phyloP scores from a whole-genome alignment of 2,888 invertebrate species.

The Drosophila cyrtoloma region DNA sequence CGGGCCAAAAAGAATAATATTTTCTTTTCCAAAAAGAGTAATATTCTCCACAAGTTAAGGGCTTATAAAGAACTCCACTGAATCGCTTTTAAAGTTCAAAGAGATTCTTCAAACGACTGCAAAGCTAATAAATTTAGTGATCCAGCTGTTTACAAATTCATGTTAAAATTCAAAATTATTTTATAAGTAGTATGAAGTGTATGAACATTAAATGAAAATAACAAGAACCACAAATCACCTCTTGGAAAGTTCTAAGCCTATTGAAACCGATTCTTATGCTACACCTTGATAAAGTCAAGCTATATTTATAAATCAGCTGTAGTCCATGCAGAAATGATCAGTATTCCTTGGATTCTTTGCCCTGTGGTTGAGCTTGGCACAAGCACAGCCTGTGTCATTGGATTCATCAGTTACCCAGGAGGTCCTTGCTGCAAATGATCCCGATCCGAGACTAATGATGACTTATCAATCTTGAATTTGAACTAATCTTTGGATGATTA shows the following conservation, averaged over 20 bases:
- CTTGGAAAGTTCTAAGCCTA: not conserved
- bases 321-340: not conserved
- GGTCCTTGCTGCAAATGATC: not conserved
- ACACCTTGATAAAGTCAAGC: too few relatives aligned
- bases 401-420: too few relatives aligned
- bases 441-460: too few relatives aligned
- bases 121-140: not conserved
- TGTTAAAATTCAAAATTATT: not conserved
- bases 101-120: not conserved
- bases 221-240: not conserved
- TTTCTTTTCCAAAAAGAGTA: not conserved
- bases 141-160: not conserved
- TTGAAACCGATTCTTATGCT: too few relatives aligned
- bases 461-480: not conserved
- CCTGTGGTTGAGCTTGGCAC: not conserved
- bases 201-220: not conserved
- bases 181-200: not conserved
- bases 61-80: not conserved
- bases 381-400: not conserved
- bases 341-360: not conserved
- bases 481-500: too few relatives aligned
- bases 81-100: not conserved
- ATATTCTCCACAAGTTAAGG: not conserved
- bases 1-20: conserved; percentile 16
- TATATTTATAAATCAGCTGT: too few relatives aligned